phyloP scores from a whole-genome alignment of 2,113 vertebrate species.

The Pongo pygmaeus region DNA sequence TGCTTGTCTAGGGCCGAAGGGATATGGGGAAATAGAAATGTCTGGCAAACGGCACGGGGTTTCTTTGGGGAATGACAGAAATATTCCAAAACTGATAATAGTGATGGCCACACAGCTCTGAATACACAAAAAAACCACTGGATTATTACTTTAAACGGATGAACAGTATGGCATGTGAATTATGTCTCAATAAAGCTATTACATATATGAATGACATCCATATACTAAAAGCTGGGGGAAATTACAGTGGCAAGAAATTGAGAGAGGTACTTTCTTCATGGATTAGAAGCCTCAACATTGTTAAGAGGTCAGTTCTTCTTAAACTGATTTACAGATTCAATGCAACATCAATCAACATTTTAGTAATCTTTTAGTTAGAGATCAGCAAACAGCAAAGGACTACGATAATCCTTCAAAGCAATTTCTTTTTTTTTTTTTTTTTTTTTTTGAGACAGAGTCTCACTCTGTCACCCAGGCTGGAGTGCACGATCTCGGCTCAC shows the following conservation, averaged over 20 bases:
- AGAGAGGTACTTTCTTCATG: fast-evolving
- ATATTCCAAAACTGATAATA: background rate
- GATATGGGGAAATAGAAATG: background rate
- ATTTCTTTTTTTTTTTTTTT: no score
- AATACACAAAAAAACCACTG: background rate
- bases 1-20: background rate
- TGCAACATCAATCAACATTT: fast-evolving
- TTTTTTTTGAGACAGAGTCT: no score
- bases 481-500: no score
- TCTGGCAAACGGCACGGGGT: fast-evolving
- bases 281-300: fast-evolving
- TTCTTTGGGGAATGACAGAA: background rate
- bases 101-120: no score
- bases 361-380: background rate
- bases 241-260: fast-evolving
- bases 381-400: background rate
- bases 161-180: fast-evolving
- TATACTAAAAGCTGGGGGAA: background rate
- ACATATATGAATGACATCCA: fast-evolving
- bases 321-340: background rate
- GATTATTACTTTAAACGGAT: background rate
- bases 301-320: no score
- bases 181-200: no score
- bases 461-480: no score
- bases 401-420: no score